Percentiles rank a stretch among this genome's conserved stretches.
phyloP scores from a whole-genome alignment of 2,113 vertebrate genomes.

The Tapirus terrestris region DNA sequence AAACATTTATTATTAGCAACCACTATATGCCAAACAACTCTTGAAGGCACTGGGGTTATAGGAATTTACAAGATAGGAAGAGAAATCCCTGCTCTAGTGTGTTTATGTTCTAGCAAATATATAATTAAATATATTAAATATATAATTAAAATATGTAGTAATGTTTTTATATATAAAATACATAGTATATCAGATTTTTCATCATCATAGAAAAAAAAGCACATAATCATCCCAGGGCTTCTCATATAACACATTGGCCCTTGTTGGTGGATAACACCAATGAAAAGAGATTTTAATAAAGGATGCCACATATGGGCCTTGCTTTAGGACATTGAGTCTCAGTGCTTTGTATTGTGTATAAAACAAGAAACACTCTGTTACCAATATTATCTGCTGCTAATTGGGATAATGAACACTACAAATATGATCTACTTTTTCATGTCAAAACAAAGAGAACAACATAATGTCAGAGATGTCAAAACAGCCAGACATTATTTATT shows the following conservation, averaged over 20 bases:
- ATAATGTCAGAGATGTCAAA: slow-evolving; percentile 62
- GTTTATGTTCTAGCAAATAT: background rate
- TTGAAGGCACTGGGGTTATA: background rate
- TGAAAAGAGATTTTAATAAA: slow-evolving; percentile 31
- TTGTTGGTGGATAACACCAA: slow-evolving; percentile 15
- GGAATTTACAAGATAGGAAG: background rate
- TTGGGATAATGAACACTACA: slow-evolving; percentile 67
- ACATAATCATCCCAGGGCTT: background rate
- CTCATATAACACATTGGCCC: background rate
- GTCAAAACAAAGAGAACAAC: slow-evolving; percentile 74
- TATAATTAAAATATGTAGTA: background rate
- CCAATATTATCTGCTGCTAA: slow-evolving; percentile 65
- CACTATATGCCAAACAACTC: background rate
- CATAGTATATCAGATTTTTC: background rate
- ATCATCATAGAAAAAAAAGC: background rate
- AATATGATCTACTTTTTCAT: slow-evolving; percentile 63
- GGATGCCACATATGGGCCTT: background rate
- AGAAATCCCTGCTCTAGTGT: background rate
- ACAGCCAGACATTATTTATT: slow-evolving; percentile 68
- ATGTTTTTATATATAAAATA: background rate
- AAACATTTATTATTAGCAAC: background rate
- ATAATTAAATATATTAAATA: background rate
- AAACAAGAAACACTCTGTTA: slow-evolving; percentile 19
- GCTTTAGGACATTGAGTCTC: background rate
- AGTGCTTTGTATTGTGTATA: slow-evolving; percentile 7